A percentile compares a stretch with the other conserved stretches of the same genome.
Conservation (phyloP, 2,888 invertebrate species). For the Microplitis deprimator region DNA sequence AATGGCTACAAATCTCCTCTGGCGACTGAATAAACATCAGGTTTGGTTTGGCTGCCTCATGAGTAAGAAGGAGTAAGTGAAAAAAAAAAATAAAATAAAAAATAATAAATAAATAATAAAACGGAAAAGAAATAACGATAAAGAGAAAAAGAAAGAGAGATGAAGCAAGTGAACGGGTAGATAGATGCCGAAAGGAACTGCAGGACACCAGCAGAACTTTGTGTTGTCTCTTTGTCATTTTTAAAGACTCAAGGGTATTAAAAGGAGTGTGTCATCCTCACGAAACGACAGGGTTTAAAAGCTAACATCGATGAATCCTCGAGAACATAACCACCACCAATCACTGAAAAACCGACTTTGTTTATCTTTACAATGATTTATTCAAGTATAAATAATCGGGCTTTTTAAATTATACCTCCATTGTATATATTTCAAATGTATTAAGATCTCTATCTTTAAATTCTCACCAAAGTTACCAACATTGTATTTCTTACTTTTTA, state of each 20-base stretch:
- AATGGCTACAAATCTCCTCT: conserved; percentile 62
- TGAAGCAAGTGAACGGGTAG: conserved; percentile 20
- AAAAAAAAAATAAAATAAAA: conserved; percentile 1
- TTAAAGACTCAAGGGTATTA: conserved; percentile 39
- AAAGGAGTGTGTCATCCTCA: conserved; percentile 37
- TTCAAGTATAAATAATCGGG: conserved; percentile 24
- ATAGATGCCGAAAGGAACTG: conserved; percentile 45
- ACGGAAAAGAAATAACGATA: not conserved
- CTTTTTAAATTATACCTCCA: conserved; percentile 13
- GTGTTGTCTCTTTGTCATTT: conserved; percentile 41
- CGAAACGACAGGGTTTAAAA: conserved; percentile 42
- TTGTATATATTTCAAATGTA: not conserved
- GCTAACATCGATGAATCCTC: conserved; percentile 25
- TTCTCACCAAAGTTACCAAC: not conserved
- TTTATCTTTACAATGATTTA: conserved; percentile 36
- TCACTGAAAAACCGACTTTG: conserved; percentile 28
- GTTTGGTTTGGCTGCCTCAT: conserved; percentile 45
- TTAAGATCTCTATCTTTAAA: not conserved
- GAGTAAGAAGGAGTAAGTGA: conserved; percentile 36
- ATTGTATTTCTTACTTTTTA: not conserved
- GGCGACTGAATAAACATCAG: conserved; percentile 48
- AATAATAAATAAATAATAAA: not conserved
- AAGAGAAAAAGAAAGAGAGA: conserved; percentile 12
- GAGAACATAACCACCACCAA: conserved; percentile 6
- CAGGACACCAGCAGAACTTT: conserved; percentile 47